Evolutionary conservation across 1,140 invertebrate genomes (phyloP).

Genomic region (Aleiodes sp.): DNA sequence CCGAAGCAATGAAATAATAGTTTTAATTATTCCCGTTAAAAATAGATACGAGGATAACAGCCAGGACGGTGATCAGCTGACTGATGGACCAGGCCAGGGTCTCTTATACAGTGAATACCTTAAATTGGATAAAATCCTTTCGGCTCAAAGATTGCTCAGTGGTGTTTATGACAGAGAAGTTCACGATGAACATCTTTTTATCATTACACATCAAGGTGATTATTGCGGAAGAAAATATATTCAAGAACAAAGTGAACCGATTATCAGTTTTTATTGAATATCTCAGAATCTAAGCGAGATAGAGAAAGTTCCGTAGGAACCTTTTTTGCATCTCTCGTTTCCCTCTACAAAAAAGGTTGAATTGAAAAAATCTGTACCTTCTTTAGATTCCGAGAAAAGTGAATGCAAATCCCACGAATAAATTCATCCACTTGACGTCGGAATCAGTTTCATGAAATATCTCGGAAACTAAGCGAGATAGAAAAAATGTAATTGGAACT

Average conservation of each 20-base stretch:
- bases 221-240: neutral
- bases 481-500: too few species aligned
- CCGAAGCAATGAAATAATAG: neutral
- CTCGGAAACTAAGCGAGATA: too few species aligned
- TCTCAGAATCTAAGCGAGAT: too few species aligned
- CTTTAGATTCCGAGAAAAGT: too few species aligned
- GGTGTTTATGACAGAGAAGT: conserved; percentile 73
- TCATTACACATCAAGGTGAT: conserved; percentile 95
- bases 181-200: conserved; percentile 98
- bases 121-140: conserved; percentile 88
- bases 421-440: too few species aligned
- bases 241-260: too few species aligned
- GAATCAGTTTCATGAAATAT: too few species aligned
- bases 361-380: too few species aligned
- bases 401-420: too few species aligned
- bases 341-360: too few species aligned
- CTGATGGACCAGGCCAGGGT: conserved; percentile 68
- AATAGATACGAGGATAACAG: conserved; percentile 45
- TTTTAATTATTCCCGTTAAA: neutral
- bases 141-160: conserved; percentile 86
- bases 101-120: conserved; percentile 89
- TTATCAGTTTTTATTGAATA: neutral
- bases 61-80: conserved; percentile 69
- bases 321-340: too few species aligned
- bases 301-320: too few species aligned